These are phyloP conservation scores for Antheraea mylitta DNA, from an alignment of 1,140 invertebrate species.

Conservation along the genomic window DNA sequence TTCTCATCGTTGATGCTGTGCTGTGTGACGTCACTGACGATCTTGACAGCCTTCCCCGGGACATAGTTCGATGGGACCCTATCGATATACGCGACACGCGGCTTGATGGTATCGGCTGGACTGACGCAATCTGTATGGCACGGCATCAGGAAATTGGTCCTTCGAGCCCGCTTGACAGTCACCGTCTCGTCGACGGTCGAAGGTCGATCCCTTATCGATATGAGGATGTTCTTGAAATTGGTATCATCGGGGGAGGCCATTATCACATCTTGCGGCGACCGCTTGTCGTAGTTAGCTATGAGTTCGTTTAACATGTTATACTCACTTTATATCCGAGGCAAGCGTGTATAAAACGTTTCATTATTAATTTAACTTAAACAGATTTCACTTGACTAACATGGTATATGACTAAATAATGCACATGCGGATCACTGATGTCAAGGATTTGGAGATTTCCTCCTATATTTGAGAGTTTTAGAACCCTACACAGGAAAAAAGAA, in stretches of 20 bases:
- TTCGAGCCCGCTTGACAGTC: slow-evolving; percentile 52
- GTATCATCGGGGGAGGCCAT: slow-evolving; percentile 65
- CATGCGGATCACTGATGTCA: no score
- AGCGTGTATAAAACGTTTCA: slow-evolving; percentile 43
- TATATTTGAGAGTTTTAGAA: no score
- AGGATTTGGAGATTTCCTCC: no score
- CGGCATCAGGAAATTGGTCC: slow-evolving; percentile 54
- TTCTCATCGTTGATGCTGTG: slow-evolving; percentile 61
- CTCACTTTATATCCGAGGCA: slow-evolving; percentile 58
- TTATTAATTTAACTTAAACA: not conserved
- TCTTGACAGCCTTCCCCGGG: slow-evolving; percentile 67
- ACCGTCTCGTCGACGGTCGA: slow-evolving; percentile 60
- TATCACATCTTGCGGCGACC: slow-evolving; percentile 57
- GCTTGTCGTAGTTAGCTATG: slow-evolving; percentile 52
- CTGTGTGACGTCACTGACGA: slow-evolving; percentile 53
- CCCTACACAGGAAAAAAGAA: no score
- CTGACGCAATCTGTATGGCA: slow-evolving; percentile 56
- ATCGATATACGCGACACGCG: slow-evolving; percentile 61
- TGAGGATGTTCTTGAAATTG: slow-evolving; percentile 68
- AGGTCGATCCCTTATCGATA: slow-evolving; percentile 62
- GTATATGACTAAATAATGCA: not conserved
- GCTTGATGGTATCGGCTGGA: slow-evolving; percentile 48
- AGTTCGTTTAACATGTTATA: slow-evolving; percentile 57
- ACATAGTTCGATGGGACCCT: slow-evolving; percentile 56
- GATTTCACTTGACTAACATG: no score